Base-by-base conservation (phyloP, 2,797 vertebrate genomes). In the Delichon dasypus region DNA sequence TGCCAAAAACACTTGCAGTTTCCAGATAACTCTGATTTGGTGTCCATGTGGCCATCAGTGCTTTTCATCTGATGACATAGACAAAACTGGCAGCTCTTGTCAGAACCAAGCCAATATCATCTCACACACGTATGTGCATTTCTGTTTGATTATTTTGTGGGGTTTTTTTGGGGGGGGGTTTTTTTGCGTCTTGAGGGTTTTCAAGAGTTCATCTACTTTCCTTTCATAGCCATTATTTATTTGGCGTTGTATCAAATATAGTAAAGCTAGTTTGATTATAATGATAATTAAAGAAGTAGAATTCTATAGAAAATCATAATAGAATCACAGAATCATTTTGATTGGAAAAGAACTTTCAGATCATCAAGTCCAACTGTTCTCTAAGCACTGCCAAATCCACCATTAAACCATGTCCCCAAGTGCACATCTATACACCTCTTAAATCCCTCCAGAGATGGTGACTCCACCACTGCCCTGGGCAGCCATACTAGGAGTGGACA, bases 51-150 rank as follows among this genome's bases (percentile, higher is more conserved):
- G 88, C 88, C 94, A 86, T 90, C 90, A 86, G 73, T 64, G 85
- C 74, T 91, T 94, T 94, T 90, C 88, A 48, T 91, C 83, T 90
- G 83, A 93, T 93, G 85, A 94, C 94, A 93, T 0, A 95, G 89
- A 94, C 79, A 94, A 91, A 95, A 75, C 85, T 95, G 88, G 88
- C 95, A 96, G 85, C 68, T 94, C 62, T 90, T 84, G 48, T 66
- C 83, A 94, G 54, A 91, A 86, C 82, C 29, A 78, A 94, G 66
- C 88, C 83, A 95, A 78, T 84, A 94, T 78, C 40, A 90, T 94
- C 87, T 96, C 82, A 57, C 70, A 88, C 65, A 85, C 1, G 50
- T 88, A 94, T 85, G 57, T 88, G 91, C 75, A 51, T 80, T 94
- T 90, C 78, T 93, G 25, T 58, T 88, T 13, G 7, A 71, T 67